phyloP scores from a whole-genome alignment of 2,113 vertebrate genomes.

The Panthera tigris region DNA sequence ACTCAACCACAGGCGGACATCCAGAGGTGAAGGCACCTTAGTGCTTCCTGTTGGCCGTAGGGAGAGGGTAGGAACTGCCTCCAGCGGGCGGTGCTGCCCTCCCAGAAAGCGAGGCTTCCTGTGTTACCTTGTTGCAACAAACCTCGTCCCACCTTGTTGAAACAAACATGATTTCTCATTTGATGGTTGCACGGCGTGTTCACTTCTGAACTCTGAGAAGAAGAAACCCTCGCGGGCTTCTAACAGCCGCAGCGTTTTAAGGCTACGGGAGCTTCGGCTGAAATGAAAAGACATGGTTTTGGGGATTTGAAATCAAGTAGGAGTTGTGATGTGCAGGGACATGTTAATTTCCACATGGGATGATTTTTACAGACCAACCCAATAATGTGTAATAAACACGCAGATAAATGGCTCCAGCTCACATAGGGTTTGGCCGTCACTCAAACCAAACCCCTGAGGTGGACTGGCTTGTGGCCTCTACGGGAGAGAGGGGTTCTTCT shows the following conservation, averaged over 20 bases:
- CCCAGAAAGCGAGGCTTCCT: background rate
- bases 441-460: background rate
- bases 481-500: background rate
- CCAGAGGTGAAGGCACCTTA: background rate
- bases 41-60: background rate
- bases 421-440: accelerated
- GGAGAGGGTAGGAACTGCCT: background rate
- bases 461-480: no score
- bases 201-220: background rate
- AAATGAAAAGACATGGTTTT: background rate
- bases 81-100: accelerated
- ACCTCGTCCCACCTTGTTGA: background rate
- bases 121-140: background rate
- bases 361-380: background rate
- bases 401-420: background rate
- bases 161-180: background rate
- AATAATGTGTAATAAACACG: background rate
- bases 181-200: background rate
- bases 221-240: accelerated
- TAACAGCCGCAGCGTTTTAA: accelerated
- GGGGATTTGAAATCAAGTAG: background rate
- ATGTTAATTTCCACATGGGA: background rate
- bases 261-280: background rate
- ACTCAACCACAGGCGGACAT: background rate
- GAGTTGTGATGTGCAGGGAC: background rate